Base-by-base conservation (phyloP, 2,797 vertebrate species). In the Silurus lanzhouensis region DNA sequence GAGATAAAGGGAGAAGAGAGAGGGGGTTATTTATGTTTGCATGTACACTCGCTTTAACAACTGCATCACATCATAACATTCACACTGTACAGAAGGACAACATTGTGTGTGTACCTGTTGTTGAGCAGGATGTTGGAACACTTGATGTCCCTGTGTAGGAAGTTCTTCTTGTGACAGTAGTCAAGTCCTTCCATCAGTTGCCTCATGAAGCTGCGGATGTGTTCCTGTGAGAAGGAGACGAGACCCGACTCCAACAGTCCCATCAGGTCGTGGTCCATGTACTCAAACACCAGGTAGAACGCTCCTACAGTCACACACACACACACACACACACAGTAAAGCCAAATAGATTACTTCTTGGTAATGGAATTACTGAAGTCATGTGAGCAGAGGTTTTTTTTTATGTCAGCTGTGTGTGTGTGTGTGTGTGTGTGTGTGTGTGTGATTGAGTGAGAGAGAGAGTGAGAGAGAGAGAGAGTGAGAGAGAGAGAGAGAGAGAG, bases 261-360 rank as follows among this genome's bases (percentile, higher is more conserved):
- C 98, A 99, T 99, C 92, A 99, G 94, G 91, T 99, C 98, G 64
- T 99, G 98, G 93, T 99, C 98, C 98, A 99, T 99, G 94, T 99
- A 99, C 92, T 99, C 98, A 93, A 99, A 99, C 89, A 99, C 98
- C 94, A 99, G 94, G 90, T 99, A 99, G 95, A 99, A 99, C 85
- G 98, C 98, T 93, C 98, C 98, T 98, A 0, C 10, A 78, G 25
- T 25, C 58, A 82, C 68, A 74, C 22, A 78, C 14, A 60, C 1
- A 60, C 72, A 72, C 38, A 80, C 63, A 63, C 72, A 72, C 38
- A 80, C 55, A 63, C 70, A 52, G 6, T 52, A 52, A 7, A 6
- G 12, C 25, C 13, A 25, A 66, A 66, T 27, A 66, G 5, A 14
- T 27, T 13, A 66, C 64, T 66, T 31, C 25, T 52, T 52, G 9